These are phyloP conservation scores for Ancistrus triradiatus DNA, from an alignment of 2,113 vertebrate genomes.

Conservation along the genomic window DNA sequence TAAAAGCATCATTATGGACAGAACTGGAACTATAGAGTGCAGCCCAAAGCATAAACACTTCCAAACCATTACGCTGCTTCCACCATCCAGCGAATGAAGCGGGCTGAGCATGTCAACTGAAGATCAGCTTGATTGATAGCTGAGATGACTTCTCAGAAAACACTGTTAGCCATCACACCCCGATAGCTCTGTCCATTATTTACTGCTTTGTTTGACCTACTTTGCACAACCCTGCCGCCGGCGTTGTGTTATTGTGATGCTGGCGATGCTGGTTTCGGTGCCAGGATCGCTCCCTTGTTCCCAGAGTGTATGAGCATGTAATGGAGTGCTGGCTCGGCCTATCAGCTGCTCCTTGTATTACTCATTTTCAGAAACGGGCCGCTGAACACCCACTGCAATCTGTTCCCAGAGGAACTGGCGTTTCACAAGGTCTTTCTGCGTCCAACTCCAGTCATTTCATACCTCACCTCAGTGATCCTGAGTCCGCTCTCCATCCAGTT, in stretches of 20 bases:
- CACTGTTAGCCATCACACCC: not conserved
- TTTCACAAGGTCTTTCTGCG: conserved; percentile 27
- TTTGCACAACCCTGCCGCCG: conserved; percentile 21
- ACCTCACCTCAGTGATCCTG: conserved; percentile 7
- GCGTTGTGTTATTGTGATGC: conserved; percentile 14
- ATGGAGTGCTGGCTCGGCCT: conserved; percentile 42
- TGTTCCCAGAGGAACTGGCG: conserved; percentile 53
- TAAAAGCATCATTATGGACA: no score
- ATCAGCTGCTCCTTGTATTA: conserved; percentile 57
- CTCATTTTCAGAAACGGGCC: conserved; percentile 57
- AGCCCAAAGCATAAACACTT: no score
- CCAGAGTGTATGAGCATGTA: conserved; percentile 25
- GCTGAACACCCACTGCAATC: conserved; percentile 63
- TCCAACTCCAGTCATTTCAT: conserved; percentile 33
- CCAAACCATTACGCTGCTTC: no score
- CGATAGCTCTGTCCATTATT: not conserved
- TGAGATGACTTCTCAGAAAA: not conserved
- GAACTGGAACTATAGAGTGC: no score
- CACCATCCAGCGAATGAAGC: no score
- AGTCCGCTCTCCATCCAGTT: conserved; percentile 56
- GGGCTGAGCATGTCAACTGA: no score
- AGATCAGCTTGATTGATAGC: no score
- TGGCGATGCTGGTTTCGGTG: conserved; percentile 31
- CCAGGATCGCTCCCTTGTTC: conserved; percentile 1
- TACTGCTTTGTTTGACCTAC: conserved; percentile 15